Base-by-base conservation (phyloP, 30 jellyfish, hydroid and myxozoan genomes). In the Cassiopea andromeda region DNA sequence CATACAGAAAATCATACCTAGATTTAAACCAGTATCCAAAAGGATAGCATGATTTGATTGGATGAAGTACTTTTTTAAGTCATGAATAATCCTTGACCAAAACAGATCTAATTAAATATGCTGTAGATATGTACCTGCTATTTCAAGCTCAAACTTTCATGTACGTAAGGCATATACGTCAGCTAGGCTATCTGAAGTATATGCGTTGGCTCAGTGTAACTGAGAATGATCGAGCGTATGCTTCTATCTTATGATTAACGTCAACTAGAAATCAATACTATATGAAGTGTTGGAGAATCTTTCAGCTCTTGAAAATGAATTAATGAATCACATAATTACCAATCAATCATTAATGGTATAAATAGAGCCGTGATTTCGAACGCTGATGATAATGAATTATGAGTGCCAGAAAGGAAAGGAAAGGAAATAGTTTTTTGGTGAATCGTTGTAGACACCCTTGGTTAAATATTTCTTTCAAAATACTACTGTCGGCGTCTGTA, bases 51-150 rank as follows among this genome's bases (percentile, higher is more conserved):
- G 79, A 70, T 70, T 19, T 70, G 79, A 70, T 70, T n/a, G 54
- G 79, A 19, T 43, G 15, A 70, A 43, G 54, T 16, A 16, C 79
- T 66, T 66, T 66, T 27, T 54, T 7, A 66, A 66, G 27, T 66
- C 75, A 7, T 4, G 50, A n/a, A 70, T 70, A 18, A 70, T 18
- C 79, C 54, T 8, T n/a, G 38, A 19, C 10, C 2, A 70, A 4
- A 70, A 70, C 54, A 70, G 6, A 38, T 54, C 17, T 70, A 16
- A 70, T 70, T 43, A 19, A 17, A 16, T 70, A 19, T 70, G 79
- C 49, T 70, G 27, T 8, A n/a, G 18, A 70, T 18, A n/a, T 43
- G 79, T 70, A 70, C 79, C 79, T 70, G 79, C 79, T 16, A 70
- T 2, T 4, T 7, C 73, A 16, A 2, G 19, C 15, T 5, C 73